Conservation (phyloP, 2,888 invertebrate species). For the Ypsolopha scabrella region DNA sequence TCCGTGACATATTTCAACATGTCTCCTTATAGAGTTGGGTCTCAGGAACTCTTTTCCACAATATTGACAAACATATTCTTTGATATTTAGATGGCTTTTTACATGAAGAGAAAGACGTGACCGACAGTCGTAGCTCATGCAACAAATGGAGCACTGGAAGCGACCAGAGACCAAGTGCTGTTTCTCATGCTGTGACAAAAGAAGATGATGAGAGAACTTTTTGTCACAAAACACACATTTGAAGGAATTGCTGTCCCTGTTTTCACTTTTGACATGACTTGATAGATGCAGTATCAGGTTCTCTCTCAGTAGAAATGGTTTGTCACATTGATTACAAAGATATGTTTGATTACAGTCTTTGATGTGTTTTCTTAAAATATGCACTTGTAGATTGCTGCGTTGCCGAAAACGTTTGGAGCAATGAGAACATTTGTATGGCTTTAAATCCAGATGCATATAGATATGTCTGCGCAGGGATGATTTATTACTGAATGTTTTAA, state of each 20-base stretch:
- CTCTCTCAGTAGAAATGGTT: constrained; percentile 82
- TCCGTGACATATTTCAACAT: constrained; percentile 80
- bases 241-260: constrained; percentile 36
- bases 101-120: constrained; percentile 74
- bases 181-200: constrained; percentile 75
- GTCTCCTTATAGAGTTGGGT: constrained; percentile 80
- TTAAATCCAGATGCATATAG: constrained; percentile 74
- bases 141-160: constrained; percentile 78
- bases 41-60: constrained; percentile 84
- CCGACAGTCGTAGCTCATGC: constrained; percentile 76
- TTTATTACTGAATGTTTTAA: constrained; percentile 73
- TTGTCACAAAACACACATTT: constrained; percentile 76
- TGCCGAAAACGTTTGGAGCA: constrained; percentile 76
- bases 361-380: constrained; percentile 69
- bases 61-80: constrained; percentile 82
- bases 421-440: constrained; percentile 72
- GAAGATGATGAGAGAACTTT: constrained; percentile 32
- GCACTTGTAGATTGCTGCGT: constrained; percentile 74
- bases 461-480: constrained; percentile 77
- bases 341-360: constrained; percentile 53
- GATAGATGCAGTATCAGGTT: constrained; percentile 79
- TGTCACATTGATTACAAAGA: constrained; percentile 80
- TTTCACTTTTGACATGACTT: constrained; percentile 78
- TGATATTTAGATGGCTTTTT: constrained; percentile 78
- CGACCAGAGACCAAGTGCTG: constrained; percentile 81